Conservation (phyloP, 2,888 invertebrate genomes). For the Drosophila neotestacea region DNA sequence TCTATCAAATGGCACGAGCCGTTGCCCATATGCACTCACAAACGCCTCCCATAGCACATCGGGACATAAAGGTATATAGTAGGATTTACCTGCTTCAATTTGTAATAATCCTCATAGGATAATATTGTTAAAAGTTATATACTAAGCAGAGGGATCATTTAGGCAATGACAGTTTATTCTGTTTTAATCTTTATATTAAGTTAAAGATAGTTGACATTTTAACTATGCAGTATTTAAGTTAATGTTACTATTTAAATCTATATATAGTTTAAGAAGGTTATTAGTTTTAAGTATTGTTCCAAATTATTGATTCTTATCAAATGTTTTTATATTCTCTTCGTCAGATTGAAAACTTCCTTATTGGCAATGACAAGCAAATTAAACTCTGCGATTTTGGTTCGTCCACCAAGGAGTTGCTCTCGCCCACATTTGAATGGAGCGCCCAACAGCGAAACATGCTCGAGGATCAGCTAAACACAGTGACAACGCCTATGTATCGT, state of each 20-base stretch:
- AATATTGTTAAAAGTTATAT: too few species aligned
- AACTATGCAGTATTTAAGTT: too few species aligned
- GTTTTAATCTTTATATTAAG: too few species aligned
- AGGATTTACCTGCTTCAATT: too few species aligned
- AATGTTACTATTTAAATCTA: too few species aligned
- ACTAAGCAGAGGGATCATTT: too few species aligned
- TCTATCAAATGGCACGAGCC: constrained; percentile 95
- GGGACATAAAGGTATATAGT: constrained; percentile 93
- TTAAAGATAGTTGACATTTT: too few species aligned
- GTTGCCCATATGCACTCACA: constrained; percentile 97
- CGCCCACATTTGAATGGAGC: constrained; percentile 96
- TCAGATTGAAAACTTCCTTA: constrained; percentile 95
- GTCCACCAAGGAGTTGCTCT: constrained; percentile 92
- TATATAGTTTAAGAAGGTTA: too few species aligned
- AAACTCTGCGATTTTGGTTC: constrained; percentile 99
- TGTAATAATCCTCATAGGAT: too few species aligned
- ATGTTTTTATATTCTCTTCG: not conserved
- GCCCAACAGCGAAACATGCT: constrained; percentile 95
- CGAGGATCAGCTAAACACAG: constrained; percentile 91
- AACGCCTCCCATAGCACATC: constrained; percentile 95
- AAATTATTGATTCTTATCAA: not conserved
- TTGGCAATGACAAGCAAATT: constrained; percentile 93
- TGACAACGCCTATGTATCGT: constrained; percentile 97
- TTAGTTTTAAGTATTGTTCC: too few species aligned
- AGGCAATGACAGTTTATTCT: too few species aligned